These are phyloP conservation scores for Scaptomyza flava DNA, from an alignment of 2,888 invertebrate genomes.

Conservation along the genomic window DNA sequence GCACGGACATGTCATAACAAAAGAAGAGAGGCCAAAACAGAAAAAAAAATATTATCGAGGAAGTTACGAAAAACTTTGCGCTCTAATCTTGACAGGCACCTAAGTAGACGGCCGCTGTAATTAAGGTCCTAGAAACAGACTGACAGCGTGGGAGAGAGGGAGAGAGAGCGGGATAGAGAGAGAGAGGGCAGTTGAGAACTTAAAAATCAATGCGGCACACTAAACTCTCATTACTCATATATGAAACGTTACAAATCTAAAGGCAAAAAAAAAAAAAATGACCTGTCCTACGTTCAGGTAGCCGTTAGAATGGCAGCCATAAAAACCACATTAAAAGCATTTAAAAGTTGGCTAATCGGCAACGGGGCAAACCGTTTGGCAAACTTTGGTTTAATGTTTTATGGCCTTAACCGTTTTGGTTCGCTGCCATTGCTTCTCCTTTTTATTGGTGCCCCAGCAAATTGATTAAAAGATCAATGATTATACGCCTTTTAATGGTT, in stretches of 20 bases:
- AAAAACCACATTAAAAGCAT: slow-evolving; percentile 76
- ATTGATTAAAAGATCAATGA: slow-evolving; percentile 80
- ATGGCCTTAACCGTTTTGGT: slow-evolving; percentile 45
- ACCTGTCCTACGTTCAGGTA: slow-evolving; percentile 31
- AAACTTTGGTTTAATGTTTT: slow-evolving; percentile 62
- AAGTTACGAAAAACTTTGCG: slow-evolving; percentile 52
- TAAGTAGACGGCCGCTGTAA: slow-evolving; percentile 53
- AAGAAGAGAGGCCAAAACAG: slow-evolving; percentile 13
- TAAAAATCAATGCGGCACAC: slow-evolving; percentile 72
- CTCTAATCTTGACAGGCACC: slow-evolving; percentile 65
- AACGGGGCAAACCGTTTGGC: slow-evolving; percentile 43
- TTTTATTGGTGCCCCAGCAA: slow-evolving; percentile 63
- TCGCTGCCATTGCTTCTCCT: neutral
- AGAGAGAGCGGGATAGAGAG: neutral
- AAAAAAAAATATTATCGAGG: slow-evolving; percentile 29
- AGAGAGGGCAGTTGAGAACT: slow-evolving; percentile 24
- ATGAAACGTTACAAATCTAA: slow-evolving; percentile 41
- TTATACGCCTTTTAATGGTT: slow-evolving; percentile 71
- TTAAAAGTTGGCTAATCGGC: slow-evolving; percentile 75
- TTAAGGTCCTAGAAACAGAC: slow-evolving; percentile 49
- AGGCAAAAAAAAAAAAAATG: neutral
- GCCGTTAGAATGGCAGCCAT: slow-evolving; percentile 39
- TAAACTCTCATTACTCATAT: slow-evolving; percentile 77
- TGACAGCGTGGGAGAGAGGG: neutral
- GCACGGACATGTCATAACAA: slow-evolving; percentile 72